Evolutionary conservation across 2,888 invertebrate species (phyloP).

Genomic region (Mimachlamys varia): DNA sequence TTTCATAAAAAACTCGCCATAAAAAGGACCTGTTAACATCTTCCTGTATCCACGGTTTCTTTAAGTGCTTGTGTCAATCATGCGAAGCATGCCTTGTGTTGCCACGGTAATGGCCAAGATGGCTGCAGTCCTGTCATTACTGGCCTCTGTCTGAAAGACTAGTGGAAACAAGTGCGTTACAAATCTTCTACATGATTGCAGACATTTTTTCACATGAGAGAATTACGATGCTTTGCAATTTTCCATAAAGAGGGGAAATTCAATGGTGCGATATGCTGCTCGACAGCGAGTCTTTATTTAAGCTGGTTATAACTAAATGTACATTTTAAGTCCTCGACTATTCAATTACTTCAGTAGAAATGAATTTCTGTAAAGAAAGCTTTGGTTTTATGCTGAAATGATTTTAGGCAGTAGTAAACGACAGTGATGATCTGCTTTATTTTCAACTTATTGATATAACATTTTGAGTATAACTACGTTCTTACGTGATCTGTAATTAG

Average conservation of each 20-base stretch:
- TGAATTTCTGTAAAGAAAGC: not conserved
- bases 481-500: not conserved
- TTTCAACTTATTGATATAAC: not conserved
- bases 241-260: not conserved
- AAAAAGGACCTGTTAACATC: not conserved
- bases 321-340: not conserved
- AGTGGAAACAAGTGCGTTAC: not conserved
- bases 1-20: not conserved
- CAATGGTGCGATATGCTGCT: not conserved
- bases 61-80: constrained; percentile 31
- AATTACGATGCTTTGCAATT: constrained; percentile 17
- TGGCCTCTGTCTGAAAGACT: not conserved
- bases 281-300: not conserved
- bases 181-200: not conserved
- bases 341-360: not conserved
- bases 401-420: not conserved
- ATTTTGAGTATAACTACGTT: not conserved
- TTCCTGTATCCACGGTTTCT: not conserved
- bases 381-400: not conserved
- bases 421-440: not conserved
- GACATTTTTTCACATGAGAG: not conserved
- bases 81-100: not conserved
- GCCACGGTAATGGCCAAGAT: not conserved
- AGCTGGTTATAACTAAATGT: not conserved
- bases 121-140: not conserved